phyloP scores from a whole-genome alignment of 1,140 invertebrate genomes.

The Caligus rogercresseyi region DNA sequence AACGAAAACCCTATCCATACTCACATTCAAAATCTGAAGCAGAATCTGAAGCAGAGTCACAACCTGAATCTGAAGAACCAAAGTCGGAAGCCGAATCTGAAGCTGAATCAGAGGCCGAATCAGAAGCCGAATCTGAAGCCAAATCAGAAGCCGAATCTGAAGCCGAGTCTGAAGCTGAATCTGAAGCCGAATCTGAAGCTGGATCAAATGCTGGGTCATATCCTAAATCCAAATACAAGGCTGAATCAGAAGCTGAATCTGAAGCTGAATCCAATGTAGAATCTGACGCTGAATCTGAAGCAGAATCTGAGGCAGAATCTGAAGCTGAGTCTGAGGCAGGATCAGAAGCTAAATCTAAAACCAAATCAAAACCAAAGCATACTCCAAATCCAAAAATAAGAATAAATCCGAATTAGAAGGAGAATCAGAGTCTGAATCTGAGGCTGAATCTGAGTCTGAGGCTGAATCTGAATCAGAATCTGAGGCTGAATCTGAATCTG shows the following conservation, averaged over 20 bases:
- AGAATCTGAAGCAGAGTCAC: not conserved
- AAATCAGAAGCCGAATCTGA: too few species aligned
- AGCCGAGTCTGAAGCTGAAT: too few species aligned
- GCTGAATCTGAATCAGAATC: constrained; percentile 6
- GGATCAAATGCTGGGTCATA: constrained; percentile 20
- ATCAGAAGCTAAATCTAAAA: constrained; percentile 24
- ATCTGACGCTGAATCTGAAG: constrained; percentile 27
- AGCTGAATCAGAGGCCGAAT: constrained; percentile 24
- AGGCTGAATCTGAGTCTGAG: constrained; percentile 28
- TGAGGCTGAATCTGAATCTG: not conserved
- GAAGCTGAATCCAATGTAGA: constrained; percentile 17
- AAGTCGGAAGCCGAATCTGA: constrained; percentile 24
- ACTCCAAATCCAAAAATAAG: constrained; percentile 25
- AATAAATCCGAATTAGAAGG: constrained; percentile 24
- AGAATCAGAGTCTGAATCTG: constrained; percentile 21
- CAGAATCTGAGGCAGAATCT: constrained; percentile 28
- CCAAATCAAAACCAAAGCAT: too few species aligned
- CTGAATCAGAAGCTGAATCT: not conserved
- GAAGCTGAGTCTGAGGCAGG: constrained; percentile 26
- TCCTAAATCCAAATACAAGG: not conserved
- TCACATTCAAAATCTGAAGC: too few species aligned
- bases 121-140: too few species aligned
- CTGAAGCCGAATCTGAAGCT: constrained; percentile 28
- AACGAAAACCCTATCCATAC: too few species aligned
- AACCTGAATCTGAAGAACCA: constrained; percentile 15